These are phyloP conservation scores for Hydra vulgaris DNA, from an alignment of 30 jellyfish, hydroid and myxozoan species.

Conservation along the genomic window DNA sequence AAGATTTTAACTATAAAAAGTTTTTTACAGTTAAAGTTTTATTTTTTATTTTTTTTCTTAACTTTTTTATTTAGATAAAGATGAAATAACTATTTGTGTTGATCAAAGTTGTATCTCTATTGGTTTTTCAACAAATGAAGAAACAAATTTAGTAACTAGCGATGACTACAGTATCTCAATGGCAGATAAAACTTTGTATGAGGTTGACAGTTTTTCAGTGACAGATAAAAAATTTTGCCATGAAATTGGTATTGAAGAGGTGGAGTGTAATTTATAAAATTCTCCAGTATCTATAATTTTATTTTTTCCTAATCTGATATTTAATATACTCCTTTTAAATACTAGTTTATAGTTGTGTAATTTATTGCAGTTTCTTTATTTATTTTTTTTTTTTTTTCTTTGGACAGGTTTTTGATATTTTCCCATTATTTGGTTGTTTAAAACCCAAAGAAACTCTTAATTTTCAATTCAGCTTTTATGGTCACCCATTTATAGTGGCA, in stretches of 20 bases:
- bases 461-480: constrained; percentile 85
- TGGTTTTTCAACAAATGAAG: not conserved
- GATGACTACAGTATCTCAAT: not conserved
- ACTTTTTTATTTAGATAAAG: not conserved
- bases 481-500: constrained; percentile 80
- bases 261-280: no score
- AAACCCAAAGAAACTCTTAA: constrained; percentile 82
- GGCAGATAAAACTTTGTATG: no score
- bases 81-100: not conserved
- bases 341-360: not conserved
- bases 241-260: not conserved
- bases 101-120: not conserved
- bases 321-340: no score
- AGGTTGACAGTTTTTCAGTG: no score
- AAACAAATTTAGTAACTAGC: not conserved
- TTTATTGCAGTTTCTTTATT: not conserved
- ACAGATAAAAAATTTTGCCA: not conserved
- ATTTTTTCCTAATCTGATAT: no score
- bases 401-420: constrained; percentile 73
- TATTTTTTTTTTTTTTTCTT: not conserved
- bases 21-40: no score
- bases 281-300: no score
- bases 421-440: constrained; percentile 82
- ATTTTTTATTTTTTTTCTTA: not conserved
- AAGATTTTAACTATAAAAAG: no score